phyloP scores from a whole-genome alignment of 2,888 invertebrate genomes.

The Thera britannica region DNA sequence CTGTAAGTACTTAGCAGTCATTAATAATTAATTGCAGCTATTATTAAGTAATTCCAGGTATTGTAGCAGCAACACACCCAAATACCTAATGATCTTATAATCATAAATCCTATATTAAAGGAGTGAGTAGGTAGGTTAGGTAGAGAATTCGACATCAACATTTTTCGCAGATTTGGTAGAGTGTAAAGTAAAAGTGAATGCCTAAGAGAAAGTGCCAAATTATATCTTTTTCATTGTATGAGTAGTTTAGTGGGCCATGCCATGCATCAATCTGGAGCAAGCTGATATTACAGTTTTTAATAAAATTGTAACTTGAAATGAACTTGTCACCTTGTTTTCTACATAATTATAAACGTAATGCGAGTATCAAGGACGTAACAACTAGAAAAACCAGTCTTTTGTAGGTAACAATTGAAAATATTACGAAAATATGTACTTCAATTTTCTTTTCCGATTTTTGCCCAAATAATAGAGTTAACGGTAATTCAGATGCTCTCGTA shows the following conservation, averaged over 20 bases:
- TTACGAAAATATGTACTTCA: constrained; percentile 45
- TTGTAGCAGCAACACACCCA: no score
- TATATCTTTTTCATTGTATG: constrained; percentile 39
- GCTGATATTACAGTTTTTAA: constrained; percentile 1
- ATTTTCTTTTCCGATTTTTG: neutral
- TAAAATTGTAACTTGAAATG: constrained; percentile 11
- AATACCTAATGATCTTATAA: no score
- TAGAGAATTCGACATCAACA: neutral
- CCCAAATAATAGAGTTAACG: neutral
- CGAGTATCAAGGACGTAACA: constrained; percentile 61
- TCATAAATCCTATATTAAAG: no score
- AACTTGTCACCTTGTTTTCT: constrained; percentile 24
- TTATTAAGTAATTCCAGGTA: neutral
- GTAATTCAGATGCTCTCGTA: neutral
- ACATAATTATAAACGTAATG: constrained; percentile 47
- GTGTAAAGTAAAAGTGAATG: constrained; percentile 35
- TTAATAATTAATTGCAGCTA: neutral
- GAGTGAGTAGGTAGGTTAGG: neutral
- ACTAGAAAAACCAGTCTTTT: constrained; percentile 67
- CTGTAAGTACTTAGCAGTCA: neutral
- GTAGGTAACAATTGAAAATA: constrained; percentile 44
- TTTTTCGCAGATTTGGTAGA: constrained; percentile 21
- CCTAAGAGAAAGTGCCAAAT: constrained; percentile 52
- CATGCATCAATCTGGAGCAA: constrained; percentile 38
- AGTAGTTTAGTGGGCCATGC: constrained; percentile 57